These are phyloP conservation scores for Caenorhabditis drosophilae DNA, from an alignment of 2,888 invertebrate species.

Conservation along the genomic window DNA sequence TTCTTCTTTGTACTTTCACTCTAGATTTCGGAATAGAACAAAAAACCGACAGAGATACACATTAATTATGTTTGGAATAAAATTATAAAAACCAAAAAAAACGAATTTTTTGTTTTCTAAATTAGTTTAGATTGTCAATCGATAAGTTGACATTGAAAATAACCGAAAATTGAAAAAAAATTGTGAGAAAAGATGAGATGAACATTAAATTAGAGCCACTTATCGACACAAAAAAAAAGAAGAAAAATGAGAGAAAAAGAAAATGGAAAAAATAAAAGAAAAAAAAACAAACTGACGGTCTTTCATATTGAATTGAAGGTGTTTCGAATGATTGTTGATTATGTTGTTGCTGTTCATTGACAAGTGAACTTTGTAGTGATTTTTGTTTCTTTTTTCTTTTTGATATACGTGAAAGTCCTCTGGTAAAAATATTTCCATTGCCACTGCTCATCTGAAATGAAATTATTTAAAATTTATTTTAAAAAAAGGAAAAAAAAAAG, in stretches of 20 bases:
- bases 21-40: too few relatives aligned
- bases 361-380: conserved; percentile 17
- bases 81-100: too few relatives aligned
- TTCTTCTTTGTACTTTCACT: not conserved
- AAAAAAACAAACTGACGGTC: conserved; percentile 8
- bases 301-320: not conserved
- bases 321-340: not conserved
- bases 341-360: not conserved
- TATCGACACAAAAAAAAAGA: too few relatives aligned
- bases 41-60: too few relatives aligned
- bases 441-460: conserved; percentile 23
- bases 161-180: not conserved
- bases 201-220: too few relatives aligned
- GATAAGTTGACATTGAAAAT: not conserved
- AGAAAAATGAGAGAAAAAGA: too few relatives aligned
- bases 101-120: too few relatives aligned
- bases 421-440: conserved; percentile 28
- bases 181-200: not conserved
- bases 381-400: conserved; percentile 28
- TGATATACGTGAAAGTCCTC: conserved; percentile 30
- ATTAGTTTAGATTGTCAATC: too few relatives aligned
- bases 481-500: not conserved
- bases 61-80: too few relatives aligned
- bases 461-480: not conserved
- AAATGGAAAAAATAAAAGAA: too few relatives aligned